Base-by-base conservation (phyloP, 2,113 vertebrate genomes). In the Cardinalis cardinalis region DNA sequence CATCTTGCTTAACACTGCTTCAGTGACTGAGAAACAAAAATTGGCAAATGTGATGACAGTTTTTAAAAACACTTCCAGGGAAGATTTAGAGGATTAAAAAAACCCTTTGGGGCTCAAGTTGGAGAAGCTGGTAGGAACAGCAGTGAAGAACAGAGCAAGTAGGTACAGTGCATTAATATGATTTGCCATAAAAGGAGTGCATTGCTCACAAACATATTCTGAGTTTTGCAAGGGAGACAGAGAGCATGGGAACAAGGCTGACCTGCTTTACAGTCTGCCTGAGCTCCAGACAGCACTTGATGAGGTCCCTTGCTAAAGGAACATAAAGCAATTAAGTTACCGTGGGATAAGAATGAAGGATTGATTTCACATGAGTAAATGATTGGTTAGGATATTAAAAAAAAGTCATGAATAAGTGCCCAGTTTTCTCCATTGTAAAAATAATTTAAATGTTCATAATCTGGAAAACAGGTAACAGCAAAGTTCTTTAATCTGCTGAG, bases 61-160 rank as follows among this genome's bases (percentile, higher is more conserved):
- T 88, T 84, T 90, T 71, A 92, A 94, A 89, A 94, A 78, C 80
- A 48, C 65, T 92, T 90, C 84, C 91, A 95, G 73, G 65, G 61
- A 90, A 88, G 80, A 94, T 84, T 88, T 81, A 81, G 80, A 93
- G 69, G 58, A 81, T 82, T 95, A 84, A 49, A 90, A 60, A 91
- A 48, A 52, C 82, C 38, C 34, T 84, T 80, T 78, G 77, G 84
- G 66, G 65, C 73, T 93, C 21, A 49, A 74, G 79, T 44, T 74
- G 52, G 84, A 93, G 69, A 84, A 87, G 70, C 65, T 88, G 70
- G 68, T 93, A 81, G 65, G 87, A 88, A 71, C 60, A 88, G 65
- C 73, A 84, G 52, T 41, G 73, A 87, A 40, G 77, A 81, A 29
- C 52, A 84, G 86, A 84, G 66, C 73, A 71, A 81, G 52, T 69